A percentile compares a stretch with the other conserved stretches of the same genome.
Conservation (phyloP, 2,888 invertebrate species). For the Drosophila imparisetae region DNA sequence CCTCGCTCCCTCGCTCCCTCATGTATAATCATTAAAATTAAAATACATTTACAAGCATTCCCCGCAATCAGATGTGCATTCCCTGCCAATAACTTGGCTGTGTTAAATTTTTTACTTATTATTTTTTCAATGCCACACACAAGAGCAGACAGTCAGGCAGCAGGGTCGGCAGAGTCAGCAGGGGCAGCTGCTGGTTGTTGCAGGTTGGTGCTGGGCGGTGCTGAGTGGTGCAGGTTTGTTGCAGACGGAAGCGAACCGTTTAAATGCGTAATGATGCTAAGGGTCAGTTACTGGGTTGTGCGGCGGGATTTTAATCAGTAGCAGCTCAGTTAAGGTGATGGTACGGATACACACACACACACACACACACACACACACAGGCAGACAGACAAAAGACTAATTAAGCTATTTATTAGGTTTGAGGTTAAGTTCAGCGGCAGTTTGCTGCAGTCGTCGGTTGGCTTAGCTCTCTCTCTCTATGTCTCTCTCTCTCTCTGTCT, state of each 20-base stretch:
- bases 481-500: no score
- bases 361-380: slow-evolving; percentile 10
- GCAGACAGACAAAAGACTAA: slow-evolving; percentile 61
- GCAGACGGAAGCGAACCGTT: slow-evolving; percentile 51
- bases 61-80: slow-evolving; percentile 28
- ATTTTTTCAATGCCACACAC: slow-evolving; percentile 4
- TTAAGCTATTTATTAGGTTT: slow-evolving; percentile 80
- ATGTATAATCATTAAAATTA: slow-evolving; percentile 10
- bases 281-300: slow-evolving; percentile 49
- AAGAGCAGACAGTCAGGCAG: background rate
- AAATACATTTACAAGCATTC: slow-evolving; percentile 20
- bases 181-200: background rate
- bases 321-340: slow-evolving; percentile 26
- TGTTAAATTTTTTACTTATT: slow-evolving; percentile 2
- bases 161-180: background rate
- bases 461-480: background rate
- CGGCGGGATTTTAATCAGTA: slow-evolving; percentile 1
- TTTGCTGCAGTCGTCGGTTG: slow-evolving; percentile 62
- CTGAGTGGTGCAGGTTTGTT: slow-evolving; percentile 1
- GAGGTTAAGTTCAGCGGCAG: slow-evolving; percentile 73
- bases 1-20: no score
- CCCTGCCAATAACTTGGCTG: slow-evolving; percentile 29
- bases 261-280: slow-evolving; percentile 62
- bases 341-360: background rate
- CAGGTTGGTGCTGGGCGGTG: slow-evolving; percentile 1